Percentiles rank a stretch among this genome's conserved stretches.
These are phyloP conservation scores for Bubo scandiacus DNA, from an alignment of 2,113 vertebrate species.

Conservation along the genomic window DNA sequence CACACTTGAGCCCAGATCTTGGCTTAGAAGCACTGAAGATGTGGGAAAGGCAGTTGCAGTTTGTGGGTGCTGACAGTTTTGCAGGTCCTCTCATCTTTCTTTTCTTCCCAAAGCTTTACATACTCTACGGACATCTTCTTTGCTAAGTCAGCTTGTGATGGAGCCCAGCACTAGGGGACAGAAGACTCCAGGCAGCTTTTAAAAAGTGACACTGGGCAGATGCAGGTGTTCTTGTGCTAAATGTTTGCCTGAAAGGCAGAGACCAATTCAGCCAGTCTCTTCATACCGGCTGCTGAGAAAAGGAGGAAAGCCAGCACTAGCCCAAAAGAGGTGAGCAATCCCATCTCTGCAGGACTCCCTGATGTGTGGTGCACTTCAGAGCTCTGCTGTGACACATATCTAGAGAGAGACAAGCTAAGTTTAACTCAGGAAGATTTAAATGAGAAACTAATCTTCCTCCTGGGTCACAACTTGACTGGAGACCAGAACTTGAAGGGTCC, in stretches of 20 bases:
- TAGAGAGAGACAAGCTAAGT: background rate
- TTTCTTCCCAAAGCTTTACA: background rate
- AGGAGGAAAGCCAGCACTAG: background rate
- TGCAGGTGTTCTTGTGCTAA: background rate
- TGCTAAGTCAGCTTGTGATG: background rate
- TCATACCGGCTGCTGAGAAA: background rate
- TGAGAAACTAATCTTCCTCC: background rate
- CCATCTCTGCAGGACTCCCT: background rate
- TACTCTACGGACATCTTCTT: background rate
- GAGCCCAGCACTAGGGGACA: background rate
- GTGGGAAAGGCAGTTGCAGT: background rate
- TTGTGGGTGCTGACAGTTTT: background rate
- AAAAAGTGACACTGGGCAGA: background rate
- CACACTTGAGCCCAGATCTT: background rate
- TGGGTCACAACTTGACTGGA: background rate
- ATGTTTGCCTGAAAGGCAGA: background rate
- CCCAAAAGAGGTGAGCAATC: background rate
- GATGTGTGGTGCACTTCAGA: background rate
- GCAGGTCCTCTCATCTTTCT: background rate
- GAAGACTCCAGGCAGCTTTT: background rate
- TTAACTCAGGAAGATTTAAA: background rate
- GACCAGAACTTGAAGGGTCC: background rate
- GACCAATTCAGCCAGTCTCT: background rate
- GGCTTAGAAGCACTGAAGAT: background rate
- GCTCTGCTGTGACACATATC: background rate